Conservation (phyloP, 2,888 invertebrate genomes). For the Lymantria monacha region DNA sequence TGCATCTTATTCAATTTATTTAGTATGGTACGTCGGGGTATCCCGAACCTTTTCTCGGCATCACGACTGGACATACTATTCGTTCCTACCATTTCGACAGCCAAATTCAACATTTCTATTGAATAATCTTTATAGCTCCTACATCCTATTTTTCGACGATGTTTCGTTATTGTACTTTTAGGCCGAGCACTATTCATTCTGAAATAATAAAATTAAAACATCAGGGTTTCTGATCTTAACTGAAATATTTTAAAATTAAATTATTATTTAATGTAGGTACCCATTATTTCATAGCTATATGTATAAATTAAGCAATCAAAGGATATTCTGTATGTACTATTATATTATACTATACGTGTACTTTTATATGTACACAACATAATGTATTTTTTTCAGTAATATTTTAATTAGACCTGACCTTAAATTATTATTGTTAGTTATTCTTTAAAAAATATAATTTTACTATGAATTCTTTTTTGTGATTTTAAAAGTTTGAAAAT, state of each 20-base stretch:
- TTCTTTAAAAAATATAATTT: too few relatives aligned
- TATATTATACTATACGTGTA: too few relatives aligned
- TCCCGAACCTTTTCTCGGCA: slow-evolving; percentile 15
- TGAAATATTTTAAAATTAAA: not conserved
- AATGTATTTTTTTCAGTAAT: too few relatives aligned
- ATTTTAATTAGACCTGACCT: too few relatives aligned
- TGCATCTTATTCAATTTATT: slow-evolving; percentile 22
- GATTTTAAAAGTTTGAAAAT: too few relatives aligned
- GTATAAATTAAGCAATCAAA: too few relatives aligned
- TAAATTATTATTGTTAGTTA: too few relatives aligned
- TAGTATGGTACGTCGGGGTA: slow-evolving; percentile 15
- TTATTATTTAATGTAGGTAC: not conserved
- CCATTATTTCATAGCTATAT: too few relatives aligned
- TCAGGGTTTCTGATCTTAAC: too few relatives aligned
- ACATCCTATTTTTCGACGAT: not conserved
- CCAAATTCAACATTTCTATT: slow-evolving; percentile 12
- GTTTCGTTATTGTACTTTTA: not conserved
- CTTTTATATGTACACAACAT: too few relatives aligned
- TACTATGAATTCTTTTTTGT: too few relatives aligned
- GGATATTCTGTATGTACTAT: too few relatives aligned
- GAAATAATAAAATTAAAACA: not conserved
- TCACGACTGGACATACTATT: slow-evolving; percentile 10
- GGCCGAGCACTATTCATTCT: not conserved
- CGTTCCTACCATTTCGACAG: slow-evolving; percentile 7
- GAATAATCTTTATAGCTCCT: slow-evolving; percentile 7